Evolutionary conservation across 2,797 vertebrate genomes (phyloP).

Genomic region (Phyllotis vaccarum): DNA sequence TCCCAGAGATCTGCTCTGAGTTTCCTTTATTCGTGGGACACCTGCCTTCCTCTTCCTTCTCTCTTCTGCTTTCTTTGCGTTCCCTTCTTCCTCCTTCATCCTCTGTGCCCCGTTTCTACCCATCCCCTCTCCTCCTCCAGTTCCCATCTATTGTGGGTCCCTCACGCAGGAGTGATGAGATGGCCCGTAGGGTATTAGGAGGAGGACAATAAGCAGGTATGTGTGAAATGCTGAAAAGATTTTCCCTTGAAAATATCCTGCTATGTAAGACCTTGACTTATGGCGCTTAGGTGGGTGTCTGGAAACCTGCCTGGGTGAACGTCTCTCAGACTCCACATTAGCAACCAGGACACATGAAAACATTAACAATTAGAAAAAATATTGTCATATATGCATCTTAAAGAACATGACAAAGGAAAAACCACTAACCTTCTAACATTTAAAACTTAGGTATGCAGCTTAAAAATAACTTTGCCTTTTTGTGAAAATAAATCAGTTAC

Average conservation of each 20-base stretch:
- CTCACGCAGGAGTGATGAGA: not conserved
- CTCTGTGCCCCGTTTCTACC: not conserved
- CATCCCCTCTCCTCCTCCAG: too few species aligned
- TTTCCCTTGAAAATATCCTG: not conserved
- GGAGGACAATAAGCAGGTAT: too few species aligned
- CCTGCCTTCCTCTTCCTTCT: not conserved
- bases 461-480: constrained; percentile 83
- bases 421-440: constrained; percentile 74
- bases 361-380: constrained; percentile 43
- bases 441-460: constrained; percentile 73
- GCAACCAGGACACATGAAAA: constrained; percentile 72
- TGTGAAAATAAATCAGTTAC: constrained; percentile 76
- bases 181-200: not conserved
- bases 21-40: too few species aligned
- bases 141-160: not conserved
- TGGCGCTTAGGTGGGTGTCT: not conserved
- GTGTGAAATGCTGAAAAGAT: not conserved
- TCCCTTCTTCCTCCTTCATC: not conserved
- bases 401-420: constrained; percentile 69
- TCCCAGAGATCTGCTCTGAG: too few species aligned
- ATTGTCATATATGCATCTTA: constrained; percentile 71
- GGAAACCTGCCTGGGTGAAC: not conserved
- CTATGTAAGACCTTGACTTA: not conserved
- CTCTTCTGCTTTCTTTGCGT: not conserved
- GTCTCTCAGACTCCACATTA: not conserved